phyloP scores from a whole-genome alignment of 2,113 vertebrate species.

The Orthonyx spaldingii region DNA sequence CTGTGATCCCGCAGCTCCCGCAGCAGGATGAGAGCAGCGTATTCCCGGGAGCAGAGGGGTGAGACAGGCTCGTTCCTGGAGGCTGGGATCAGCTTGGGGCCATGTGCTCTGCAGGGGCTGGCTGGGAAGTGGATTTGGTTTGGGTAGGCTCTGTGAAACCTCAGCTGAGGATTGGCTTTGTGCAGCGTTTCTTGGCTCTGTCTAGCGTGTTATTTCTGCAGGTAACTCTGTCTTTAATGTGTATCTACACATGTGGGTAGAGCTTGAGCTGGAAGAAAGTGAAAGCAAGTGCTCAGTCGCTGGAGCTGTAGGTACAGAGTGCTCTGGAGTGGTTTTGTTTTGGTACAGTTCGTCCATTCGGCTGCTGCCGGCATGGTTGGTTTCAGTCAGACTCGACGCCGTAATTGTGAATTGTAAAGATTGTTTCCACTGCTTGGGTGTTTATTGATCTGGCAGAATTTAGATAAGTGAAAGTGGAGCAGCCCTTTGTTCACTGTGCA shows the following conservation, averaged over 20 bases:
- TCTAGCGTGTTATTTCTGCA: not conserved
- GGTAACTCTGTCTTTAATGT: not conserved
- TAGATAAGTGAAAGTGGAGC: not conserved
- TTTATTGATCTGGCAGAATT: not conserved
- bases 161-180: not conserved
- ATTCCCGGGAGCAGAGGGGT: accelerated
- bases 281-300: not conserved
- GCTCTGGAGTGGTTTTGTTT: not conserved
- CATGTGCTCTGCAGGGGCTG: not conserved
- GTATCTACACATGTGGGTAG: not conserved
- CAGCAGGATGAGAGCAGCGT: not conserved
- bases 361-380: not conserved
- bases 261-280: not conserved
- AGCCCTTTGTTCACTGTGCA: not conserved
- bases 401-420: not conserved
- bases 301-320: not conserved
- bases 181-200: accelerated
- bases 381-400: not conserved
- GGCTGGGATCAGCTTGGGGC: not conserved
- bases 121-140: not conserved
- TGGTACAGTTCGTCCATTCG: accelerated
- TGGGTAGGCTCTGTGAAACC: not conserved
- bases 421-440: not conserved
- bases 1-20: accelerated
- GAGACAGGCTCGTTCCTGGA: not conserved